Evolutionary conservation across 2,888 invertebrate species (phyloP), one percentile per base, ranked within the genome.

Genomic region (Rhagium mordax): DNA sequence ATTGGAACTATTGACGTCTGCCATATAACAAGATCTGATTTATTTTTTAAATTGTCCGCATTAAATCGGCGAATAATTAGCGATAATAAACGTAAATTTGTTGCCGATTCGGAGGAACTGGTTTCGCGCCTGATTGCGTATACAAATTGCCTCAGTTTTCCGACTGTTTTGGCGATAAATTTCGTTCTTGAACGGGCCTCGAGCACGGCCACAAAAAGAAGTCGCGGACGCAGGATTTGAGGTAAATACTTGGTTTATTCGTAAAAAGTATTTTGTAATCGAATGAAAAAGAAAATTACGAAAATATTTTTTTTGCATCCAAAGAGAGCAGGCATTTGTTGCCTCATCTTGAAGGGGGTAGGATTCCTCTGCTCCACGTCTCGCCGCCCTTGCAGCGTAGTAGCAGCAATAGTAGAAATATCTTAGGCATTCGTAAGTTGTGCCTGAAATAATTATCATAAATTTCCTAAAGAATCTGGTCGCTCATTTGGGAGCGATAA

Each of bases 1-100:
- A 81, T 82, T 79, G 80, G 76, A 79, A 75, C 78, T 81, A 81
- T 81, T 79, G 81, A 80, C 80, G 78, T 77, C 79, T 80, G 77
- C 81, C 79, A 79, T 81, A 79, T 82, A 82, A 81, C 81, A 81
- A 80, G 81, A 80, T 81, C 81, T 78, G 78, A 80, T 78, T 78
- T 77, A 78, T 79, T 78, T 78, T 80, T 80, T 79, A 71, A 64
- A 74, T 55, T 60, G 72, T 29, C 73, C 59, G 60, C 69, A 67
- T 70, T 74, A 78, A 78, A 74, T 76, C 72, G 74, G 76, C 76
- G 74, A 78, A 78, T 78, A 78, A 78, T 78, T 76, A 76, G 74
- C 62, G 73, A 78, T 78, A 78, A 78, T 78, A 78, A 78, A 78
- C 78, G 76, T 78, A 78, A 78, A 78, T 78, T 78, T 76, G 78